Evolutionary conservation across 2,888 invertebrate genomes (phyloP), one percentile per base, ranked within the genome.

Genomic region (Ommatoiulus sabulosus): DNA sequence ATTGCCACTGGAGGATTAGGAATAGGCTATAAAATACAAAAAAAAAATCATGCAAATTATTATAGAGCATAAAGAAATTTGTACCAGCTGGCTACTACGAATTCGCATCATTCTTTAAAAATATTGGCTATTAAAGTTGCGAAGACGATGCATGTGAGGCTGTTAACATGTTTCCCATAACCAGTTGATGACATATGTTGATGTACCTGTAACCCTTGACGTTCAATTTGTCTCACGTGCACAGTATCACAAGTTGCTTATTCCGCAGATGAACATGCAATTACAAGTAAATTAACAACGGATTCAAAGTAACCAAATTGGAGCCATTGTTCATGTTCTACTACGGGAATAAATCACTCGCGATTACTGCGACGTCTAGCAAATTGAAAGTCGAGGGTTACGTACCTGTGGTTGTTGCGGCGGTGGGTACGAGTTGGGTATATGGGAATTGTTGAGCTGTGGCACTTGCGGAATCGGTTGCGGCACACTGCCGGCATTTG

Each of bases 381-480:
- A 35, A 35, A 35, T 35, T 35, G 35, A 35, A 35, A 35, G 35
- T 35, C 46, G 3, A 4, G 15, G 15, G 15, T 52, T 15, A 17
- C 15, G 4, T 52, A 52, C 52, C 63, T 63, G 63, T 20, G 20
- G 15, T 63, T 63, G 63, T 17, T 57, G 57, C 17, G 57, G 57
- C 20, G n/a, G n/a, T 63, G 63, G 63, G 8, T 20, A 63, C 20
- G 63, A 63, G 63, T 63, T 63, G 63, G 63, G 63, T 20, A 63
- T 63, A 63, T 63, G 20, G 63, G 63, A 63, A 63, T 63, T 63
- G 63, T 20, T 63, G 63, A 63, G 63, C 63, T 63, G 63, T 17
- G 63, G 63, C 85, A 85, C 85, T 43, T 44, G 44, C 12, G 43
- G 85, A 43, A 43, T 85, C 17, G 85, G 85, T n/a, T 85, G 85